Conservation (phyloP, 2,113 vertebrate species). For the Python bivittatus region DNA sequence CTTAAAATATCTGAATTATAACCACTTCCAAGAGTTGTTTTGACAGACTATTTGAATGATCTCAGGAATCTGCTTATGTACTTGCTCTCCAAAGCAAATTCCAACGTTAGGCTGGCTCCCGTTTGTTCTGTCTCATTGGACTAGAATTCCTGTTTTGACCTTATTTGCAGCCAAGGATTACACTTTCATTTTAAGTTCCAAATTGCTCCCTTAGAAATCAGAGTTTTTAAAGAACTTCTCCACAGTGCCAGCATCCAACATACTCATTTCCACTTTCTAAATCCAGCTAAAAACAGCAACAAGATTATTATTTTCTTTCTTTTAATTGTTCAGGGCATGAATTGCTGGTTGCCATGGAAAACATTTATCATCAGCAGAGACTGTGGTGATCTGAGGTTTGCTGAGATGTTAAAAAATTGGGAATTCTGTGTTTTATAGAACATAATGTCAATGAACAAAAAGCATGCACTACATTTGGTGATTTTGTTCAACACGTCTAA, state of each 20-base stretch:
- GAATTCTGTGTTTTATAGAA: neutral
- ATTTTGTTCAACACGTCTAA: neutral
- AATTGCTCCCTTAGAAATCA: neutral
- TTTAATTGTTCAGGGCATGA: slow-evolving; percentile 5
- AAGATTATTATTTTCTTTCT: neutral
- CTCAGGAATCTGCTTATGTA: neutral
- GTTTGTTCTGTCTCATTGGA: neutral
- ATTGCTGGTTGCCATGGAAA: slow-evolving; percentile 27
- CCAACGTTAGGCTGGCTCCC: neutral
- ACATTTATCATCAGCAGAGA: neutral
- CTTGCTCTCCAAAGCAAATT: neutral
- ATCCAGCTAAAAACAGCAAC: neutral
- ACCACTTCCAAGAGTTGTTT: neutral
- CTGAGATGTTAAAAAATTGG: neutral
- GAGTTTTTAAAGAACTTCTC: neutral
- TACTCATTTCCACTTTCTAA: neutral
- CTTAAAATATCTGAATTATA: neutral
- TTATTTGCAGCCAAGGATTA: neutral
- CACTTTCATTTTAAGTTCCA: neutral
- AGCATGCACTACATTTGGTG: neutral
- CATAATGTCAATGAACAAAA: neutral
- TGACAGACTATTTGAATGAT: neutral
- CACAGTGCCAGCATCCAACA: neutral
- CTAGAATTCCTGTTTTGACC: neutral
- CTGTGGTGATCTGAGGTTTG: neutral